These are phyloP conservation scores for Colletes collaris DNA, from an alignment of 2,888 invertebrate genomes.

Conservation along the genomic window DNA sequence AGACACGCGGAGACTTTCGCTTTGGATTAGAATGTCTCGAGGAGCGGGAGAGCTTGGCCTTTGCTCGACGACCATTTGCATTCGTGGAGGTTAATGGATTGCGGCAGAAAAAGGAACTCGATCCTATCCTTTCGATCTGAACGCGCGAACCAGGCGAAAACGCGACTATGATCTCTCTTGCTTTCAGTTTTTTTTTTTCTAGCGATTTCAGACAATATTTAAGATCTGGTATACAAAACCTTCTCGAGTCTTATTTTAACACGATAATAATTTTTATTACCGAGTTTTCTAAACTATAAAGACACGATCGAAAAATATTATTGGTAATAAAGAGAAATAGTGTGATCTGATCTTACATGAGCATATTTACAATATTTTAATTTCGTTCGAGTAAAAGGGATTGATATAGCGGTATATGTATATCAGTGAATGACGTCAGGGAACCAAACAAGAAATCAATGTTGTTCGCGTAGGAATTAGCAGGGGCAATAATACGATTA, in stretches of 20 bases:
- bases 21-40: conserved; percentile 58
- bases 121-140: conserved; percentile 42
- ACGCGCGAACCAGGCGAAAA: background rate
- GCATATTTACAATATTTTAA: no score
- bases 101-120: conserved; percentile 43
- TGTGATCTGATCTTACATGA: no score
- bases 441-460: no score
- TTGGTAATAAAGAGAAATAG: no score
- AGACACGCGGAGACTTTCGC: conserved; percentile 60
- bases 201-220: background rate
- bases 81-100: conserved; percentile 53
- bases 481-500: background rate
- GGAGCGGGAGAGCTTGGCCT: conserved; percentile 54
- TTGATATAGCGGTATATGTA: no score
- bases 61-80: conserved; percentile 53
- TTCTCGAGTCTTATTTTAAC: no score
- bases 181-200: background rate
- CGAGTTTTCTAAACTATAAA: no score
- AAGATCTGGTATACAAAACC: no score
- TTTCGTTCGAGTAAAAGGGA: no score
- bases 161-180: background rate
- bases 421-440: no score
- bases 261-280: no score
- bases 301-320: no score
- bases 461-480: background rate